These are phyloP conservation scores for Chymomyza caudatula DNA, from an alignment of 2,888 invertebrate species.

Conservation along the genomic window DNA sequence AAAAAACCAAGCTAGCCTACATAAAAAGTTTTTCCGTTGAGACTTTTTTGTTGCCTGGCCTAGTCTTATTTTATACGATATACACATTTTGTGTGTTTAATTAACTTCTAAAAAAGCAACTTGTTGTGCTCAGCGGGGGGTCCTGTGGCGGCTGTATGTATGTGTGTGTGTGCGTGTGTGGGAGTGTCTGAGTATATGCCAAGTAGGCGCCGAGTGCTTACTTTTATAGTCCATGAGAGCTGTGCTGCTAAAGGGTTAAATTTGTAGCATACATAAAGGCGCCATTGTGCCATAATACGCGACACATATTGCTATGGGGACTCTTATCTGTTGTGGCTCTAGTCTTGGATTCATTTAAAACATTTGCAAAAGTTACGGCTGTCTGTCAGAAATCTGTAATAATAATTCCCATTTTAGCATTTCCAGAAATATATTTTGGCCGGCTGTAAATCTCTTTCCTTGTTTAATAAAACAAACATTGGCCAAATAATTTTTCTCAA, in stretches of 20 bases:
- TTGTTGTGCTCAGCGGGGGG: slow-evolving; percentile 44
- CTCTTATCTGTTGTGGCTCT: not conserved
- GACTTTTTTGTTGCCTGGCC: slow-evolving; percentile 20
- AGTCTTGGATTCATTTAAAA: not conserved
- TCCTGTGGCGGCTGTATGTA: slow-evolving; percentile 1
- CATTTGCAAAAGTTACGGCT: too few relatives aligned
- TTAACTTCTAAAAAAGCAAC: slow-evolving; percentile 69
- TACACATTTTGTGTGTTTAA: slow-evolving; percentile 41
- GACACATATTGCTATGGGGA: slow-evolving; percentile 55
- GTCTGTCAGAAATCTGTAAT: too few relatives aligned
- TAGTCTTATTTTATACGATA: slow-evolving; percentile 11
- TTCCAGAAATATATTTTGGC: too few relatives aligned
- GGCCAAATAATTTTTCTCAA: too few relatives aligned
- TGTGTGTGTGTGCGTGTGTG: slow-evolving; percentile 13
- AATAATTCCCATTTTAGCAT: too few relatives aligned
- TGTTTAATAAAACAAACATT: too few relatives aligned
- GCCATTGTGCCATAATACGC: slow-evolving; percentile 60
- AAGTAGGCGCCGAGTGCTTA: slow-evolving; percentile 2
- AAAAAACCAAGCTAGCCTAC: slow-evolving; percentile 47
- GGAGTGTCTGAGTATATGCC: slow-evolving; percentile 18
- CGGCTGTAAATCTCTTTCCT: too few relatives aligned
- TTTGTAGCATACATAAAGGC: slow-evolving; percentile 72
- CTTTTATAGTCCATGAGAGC: slow-evolving; percentile 11
- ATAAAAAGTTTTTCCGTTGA: slow-evolving; percentile 40
- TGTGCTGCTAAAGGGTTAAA: slow-evolving; percentile 56